Conservation (phyloP, 2,113 vertebrate genomes). For the Carassius carassius region DNA sequence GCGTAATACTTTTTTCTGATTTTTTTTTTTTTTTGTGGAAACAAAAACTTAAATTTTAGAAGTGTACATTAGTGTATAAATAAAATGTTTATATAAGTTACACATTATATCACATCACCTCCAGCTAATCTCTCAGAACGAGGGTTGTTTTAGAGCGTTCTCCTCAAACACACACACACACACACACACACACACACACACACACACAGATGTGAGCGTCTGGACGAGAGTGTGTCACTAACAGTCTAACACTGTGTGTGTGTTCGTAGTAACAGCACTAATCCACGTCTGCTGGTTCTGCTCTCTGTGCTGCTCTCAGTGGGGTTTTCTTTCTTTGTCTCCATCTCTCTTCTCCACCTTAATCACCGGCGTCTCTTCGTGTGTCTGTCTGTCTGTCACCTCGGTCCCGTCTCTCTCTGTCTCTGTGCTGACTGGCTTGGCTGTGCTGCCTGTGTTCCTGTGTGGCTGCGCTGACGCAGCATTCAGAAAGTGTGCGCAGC, state of each 20-base stretch:
- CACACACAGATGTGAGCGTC: background rate
- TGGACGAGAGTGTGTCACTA: background rate
- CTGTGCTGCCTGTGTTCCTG: constrained; percentile 65
- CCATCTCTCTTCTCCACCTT: constrained; percentile 53
- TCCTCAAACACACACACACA: background rate
- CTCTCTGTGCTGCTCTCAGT: constrained; percentile 38
- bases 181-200: background rate
- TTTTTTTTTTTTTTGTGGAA: no score
- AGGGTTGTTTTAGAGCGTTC: no score
- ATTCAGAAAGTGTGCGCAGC: constrained; percentile 96
- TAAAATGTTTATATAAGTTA: no score
- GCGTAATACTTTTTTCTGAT: no score
- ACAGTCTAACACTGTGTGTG: constrained; percentile 42
- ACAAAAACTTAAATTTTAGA: no score
- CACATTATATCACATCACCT: no score
- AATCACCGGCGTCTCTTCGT: constrained; percentile 62
- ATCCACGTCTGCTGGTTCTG: constrained; percentile 30
- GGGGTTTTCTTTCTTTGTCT: constrained; percentile 50
- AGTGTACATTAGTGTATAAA: no score
- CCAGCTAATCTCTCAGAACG: no score
- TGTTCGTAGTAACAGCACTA: constrained; percentile 33
- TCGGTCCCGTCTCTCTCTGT: constrained; percentile 54
- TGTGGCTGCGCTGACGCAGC: constrained; percentile 76
- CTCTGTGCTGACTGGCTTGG: constrained; percentile 76
- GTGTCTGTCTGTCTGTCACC: constrained; percentile 40